Conservation (phyloP, 2,797 vertebrate species). For the Urosaurus nigricauda region DNA sequence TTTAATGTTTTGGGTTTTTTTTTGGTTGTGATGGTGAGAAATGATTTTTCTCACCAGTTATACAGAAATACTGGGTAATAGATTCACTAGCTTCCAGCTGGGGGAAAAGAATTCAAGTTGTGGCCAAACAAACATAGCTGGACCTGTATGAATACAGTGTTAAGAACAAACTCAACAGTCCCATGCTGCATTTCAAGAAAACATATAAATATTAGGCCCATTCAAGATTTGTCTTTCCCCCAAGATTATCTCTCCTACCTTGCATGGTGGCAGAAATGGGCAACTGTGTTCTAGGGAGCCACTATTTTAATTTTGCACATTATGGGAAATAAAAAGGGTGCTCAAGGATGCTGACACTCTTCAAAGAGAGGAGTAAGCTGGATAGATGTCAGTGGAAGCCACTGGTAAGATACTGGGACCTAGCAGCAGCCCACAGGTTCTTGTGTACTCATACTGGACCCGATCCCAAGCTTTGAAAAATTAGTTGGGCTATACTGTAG, state of each 20-base stretch:
- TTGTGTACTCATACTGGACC: not conserved
- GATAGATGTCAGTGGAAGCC: not conserved
- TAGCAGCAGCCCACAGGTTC: not conserved
- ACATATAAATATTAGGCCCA: not conserved
- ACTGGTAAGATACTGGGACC: not conserved
- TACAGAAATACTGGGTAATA: slow-evolving; percentile 27
- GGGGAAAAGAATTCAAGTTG: slow-evolving; percentile 52
- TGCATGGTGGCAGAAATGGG: not conserved
- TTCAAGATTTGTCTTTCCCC: not conserved
- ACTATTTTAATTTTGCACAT: not conserved
- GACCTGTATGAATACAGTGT: slow-evolving; percentile 19
- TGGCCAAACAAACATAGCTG: slow-evolving; percentile 30
- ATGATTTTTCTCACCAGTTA: not conserved
- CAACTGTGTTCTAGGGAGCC: not conserved
- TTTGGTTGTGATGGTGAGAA: not conserved
- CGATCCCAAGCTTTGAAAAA: not conserved
- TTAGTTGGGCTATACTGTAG: no score
- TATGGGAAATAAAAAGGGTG: not conserved
- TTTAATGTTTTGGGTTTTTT: no score
- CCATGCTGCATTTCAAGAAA: not conserved
- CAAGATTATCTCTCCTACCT: not conserved
- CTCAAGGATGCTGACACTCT: not conserved
- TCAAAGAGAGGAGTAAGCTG: not conserved
- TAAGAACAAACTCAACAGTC: not conserved
- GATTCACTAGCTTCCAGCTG: slow-evolving; percentile 45